phyloP scores from a whole-genome alignment of 2,888 invertebrate species.

The Allophyes oxyacanthae region DNA sequence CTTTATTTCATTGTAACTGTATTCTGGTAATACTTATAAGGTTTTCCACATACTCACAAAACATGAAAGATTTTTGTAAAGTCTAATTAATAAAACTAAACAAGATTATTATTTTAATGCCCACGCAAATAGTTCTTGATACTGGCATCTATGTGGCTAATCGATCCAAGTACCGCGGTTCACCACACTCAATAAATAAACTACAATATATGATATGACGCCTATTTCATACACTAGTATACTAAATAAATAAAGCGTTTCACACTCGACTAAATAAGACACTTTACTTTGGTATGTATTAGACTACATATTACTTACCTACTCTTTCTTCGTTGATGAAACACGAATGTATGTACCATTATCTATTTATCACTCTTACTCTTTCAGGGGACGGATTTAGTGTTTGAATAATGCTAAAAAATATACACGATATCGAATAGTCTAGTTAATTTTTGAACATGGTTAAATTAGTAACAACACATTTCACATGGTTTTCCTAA shows the following conservation, averaged over 20 bases:
- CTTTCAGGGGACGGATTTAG: slow-evolving; percentile 54
- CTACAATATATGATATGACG: slow-evolving; percentile 53
- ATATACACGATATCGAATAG: slow-evolving; percentile 39
- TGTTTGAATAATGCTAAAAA: slow-evolving; percentile 29
- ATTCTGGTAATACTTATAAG: neutral
- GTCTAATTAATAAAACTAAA: neutral
- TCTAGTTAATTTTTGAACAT: slow-evolving; percentile 30
- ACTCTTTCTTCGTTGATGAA: slow-evolving; percentile 42
- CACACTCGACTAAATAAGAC: slow-evolving; percentile 86
- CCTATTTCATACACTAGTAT: slow-evolving; percentile 53
- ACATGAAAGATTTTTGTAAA: no score
- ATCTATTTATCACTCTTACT: slow-evolving; percentile 49
- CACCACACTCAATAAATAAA: slow-evolving; percentile 41
- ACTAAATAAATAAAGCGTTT: slow-evolving; percentile 87
- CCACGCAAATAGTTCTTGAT: slow-evolving; percentile 2
- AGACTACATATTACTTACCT: slow-evolving; percentile 71
- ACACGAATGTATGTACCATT: slow-evolving; percentile 36
- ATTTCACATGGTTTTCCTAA: slow-evolving; percentile 59
- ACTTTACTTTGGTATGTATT: slow-evolving; percentile 86
- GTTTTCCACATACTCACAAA: neutral
- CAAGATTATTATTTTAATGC: slow-evolving; percentile 7
- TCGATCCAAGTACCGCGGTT: slow-evolving; percentile 6
- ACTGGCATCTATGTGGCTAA: neutral
- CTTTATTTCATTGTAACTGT: no score
- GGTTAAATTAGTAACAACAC: slow-evolving; percentile 50